phyloP scores from a whole-genome alignment of 2,888 invertebrate genomes.

The Agriopis marginaria region DNA sequence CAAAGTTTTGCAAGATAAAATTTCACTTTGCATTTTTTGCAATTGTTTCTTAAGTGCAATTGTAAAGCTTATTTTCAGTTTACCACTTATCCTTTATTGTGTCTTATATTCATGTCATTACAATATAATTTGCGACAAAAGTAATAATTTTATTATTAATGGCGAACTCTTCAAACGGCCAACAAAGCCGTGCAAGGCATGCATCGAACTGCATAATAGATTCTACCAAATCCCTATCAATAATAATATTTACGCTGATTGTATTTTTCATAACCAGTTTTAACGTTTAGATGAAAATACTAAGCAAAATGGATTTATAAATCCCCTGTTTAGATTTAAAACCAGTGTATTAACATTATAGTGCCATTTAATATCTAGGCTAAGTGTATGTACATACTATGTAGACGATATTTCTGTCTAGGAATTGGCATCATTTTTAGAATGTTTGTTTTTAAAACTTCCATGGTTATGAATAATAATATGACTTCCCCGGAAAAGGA shows the following conservation, averaged over 20 bases:
- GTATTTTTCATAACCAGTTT: slow-evolving; percentile 16
- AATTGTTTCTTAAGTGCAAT: background rate
- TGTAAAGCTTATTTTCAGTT: background rate
- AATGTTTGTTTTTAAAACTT: slow-evolving; percentile 43
- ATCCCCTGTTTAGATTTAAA: slow-evolving; percentile 15
- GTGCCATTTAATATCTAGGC: slow-evolving; percentile 31
- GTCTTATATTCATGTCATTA: background rate
- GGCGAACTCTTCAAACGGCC: too few species aligned
- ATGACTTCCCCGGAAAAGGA: slow-evolving; percentile 54
- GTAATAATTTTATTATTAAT: background rate
- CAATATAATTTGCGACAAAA: background rate
- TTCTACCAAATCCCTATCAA: slow-evolving; percentile 7
- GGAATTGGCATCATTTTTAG: slow-evolving; percentile 8
- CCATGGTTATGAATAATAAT: slow-evolving; percentile 34
- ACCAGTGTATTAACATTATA: slow-evolving; percentile 22
- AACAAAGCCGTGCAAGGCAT: background rate
- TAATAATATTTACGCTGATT: slow-evolving; percentile 9
- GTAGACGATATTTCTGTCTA: slow-evolving; percentile 22
- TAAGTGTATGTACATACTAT: slow-evolving; percentile 27
- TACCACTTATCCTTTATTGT: background rate
- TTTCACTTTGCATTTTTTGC: background rate
- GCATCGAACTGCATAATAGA: slow-evolving; percentile 1
- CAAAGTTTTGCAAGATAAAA: slow-evolving; percentile 8
- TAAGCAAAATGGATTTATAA: slow-evolving; percentile 23
- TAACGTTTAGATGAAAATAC: background rate